These are phyloP conservation scores for Alviniconcha marisindica DNA, from an alignment of 1,140 invertebrate genomes.

Conservation along the genomic window DNA sequence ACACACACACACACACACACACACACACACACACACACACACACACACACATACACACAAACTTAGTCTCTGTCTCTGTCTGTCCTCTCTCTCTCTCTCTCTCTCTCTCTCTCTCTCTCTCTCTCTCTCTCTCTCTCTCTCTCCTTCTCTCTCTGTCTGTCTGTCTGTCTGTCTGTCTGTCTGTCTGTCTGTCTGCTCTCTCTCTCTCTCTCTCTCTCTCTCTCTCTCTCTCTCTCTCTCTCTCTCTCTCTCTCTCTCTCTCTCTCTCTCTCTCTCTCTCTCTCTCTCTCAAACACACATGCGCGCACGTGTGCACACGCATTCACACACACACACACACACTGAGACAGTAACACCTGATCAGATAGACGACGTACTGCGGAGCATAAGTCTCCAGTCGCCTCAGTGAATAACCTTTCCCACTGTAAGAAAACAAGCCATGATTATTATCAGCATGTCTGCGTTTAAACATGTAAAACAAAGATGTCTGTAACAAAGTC, in stretches of 20 bases:
- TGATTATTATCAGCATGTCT: too few relatives aligned
- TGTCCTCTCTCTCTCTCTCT: background rate
- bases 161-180: background rate
- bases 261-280: too few relatives aligned
- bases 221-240: background rate
- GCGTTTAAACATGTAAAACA: too few relatives aligned
- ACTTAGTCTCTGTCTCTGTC: background rate
- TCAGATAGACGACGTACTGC: too few relatives aligned
- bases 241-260: background rate
- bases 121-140: background rate
- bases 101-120: background rate
- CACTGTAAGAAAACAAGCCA: too few relatives aligned
- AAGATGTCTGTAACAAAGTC: too few relatives aligned
- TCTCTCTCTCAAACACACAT: background rate
- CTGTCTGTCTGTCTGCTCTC: background rate
- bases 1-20: background rate
- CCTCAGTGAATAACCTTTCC: too few relatives aligned
- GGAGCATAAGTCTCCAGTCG: too few relatives aligned
- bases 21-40: slow-evolving; percentile 29
- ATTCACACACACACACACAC: too few relatives aligned
- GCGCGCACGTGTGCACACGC: background rate
- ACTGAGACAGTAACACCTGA: too few relatives aligned
- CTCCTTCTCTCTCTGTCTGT: background rate
- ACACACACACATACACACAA: background rate
- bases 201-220: background rate